Evolutionary conservation across 2,888 invertebrate genomes (phyloP).

Genomic region (Fabriciana adippe): DNA sequence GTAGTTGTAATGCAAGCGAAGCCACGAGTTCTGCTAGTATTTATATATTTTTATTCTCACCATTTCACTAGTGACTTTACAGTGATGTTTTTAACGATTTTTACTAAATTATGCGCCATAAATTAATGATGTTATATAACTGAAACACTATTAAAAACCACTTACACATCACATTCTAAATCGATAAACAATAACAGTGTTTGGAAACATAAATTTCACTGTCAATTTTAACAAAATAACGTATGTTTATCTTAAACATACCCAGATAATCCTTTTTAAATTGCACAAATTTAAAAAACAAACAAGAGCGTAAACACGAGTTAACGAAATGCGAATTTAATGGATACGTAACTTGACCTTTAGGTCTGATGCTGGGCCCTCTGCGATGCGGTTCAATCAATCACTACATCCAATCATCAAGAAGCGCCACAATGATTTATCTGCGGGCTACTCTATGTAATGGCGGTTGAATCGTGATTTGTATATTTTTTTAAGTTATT

Average conservation of each 20-base stretch:
- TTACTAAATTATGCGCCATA: too few species aligned
- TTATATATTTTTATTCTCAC: too few species aligned
- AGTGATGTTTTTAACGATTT: too few species aligned
- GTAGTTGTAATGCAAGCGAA: too few species aligned
- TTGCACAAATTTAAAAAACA: constrained; percentile 33
- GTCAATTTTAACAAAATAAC: constrained; percentile 8
- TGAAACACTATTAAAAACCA: too few species aligned
- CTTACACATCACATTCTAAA: too few species aligned
- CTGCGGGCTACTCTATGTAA: constrained; percentile 45
- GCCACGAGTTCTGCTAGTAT: too few species aligned
- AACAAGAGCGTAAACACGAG: constrained; percentile 31
- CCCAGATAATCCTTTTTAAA: constrained; percentile 37
- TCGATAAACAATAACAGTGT: too few species aligned
- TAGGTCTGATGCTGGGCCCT: constrained; percentile 33
- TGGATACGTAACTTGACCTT: constrained; percentile 32
- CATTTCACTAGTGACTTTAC: too few species aligned
- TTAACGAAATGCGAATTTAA: constrained; percentile 39
- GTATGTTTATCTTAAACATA: constrained; percentile 19
- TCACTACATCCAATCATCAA: constrained; percentile 73
- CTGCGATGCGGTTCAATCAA: constrained; percentile 54
- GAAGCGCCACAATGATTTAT: constrained; percentile 79
- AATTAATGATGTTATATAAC: too few species aligned
- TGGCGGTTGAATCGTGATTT: constrained; percentile 52
- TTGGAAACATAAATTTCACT: not conserved
- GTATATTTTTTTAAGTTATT: constrained; percentile 35